A percentile compares a stretch with the other conserved stretches of the same genome.
These are phyloP conservation scores for Onychomys arenicola DNA, from an alignment of 2,797 vertebrate genomes.

Conservation along the genomic window DNA sequence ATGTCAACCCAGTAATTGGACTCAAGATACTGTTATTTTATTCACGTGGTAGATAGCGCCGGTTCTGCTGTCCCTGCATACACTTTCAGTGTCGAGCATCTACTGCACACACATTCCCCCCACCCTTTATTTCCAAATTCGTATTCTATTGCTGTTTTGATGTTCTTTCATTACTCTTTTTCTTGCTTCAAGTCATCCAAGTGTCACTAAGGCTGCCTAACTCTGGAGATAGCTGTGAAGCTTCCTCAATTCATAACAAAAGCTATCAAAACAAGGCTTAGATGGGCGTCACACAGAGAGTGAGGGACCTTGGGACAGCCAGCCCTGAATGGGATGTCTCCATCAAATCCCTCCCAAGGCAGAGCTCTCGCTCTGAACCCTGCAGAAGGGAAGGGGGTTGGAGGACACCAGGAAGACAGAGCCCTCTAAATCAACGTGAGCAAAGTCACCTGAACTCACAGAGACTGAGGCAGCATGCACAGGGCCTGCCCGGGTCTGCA, in stretches of 20 bases:
- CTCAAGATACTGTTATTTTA: background rate
- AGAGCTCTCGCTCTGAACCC: background rate
- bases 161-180: conserved; percentile 1
- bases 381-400: too few relatives aligned
- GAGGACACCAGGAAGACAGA: background rate
- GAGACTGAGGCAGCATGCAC: background rate
- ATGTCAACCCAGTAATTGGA: background rate
- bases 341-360: background rate
- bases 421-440: background rate
- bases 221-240: background rate
- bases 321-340: background rate
- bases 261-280: background rate
- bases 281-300: background rate
- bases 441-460: background rate
- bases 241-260: background rate
- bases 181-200: background rate
- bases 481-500: background rate
- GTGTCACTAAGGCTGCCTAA: background rate
- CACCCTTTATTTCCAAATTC: background rate
- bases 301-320: background rate
- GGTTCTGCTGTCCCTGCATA: background rate
- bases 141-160: background rate
- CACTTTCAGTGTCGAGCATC: background rate
- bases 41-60: background rate
- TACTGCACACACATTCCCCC: background rate